Evolutionary conservation across 2,888 invertebrate genomes (phyloP).

Genomic region (Sylvicola cinctus): DNA sequence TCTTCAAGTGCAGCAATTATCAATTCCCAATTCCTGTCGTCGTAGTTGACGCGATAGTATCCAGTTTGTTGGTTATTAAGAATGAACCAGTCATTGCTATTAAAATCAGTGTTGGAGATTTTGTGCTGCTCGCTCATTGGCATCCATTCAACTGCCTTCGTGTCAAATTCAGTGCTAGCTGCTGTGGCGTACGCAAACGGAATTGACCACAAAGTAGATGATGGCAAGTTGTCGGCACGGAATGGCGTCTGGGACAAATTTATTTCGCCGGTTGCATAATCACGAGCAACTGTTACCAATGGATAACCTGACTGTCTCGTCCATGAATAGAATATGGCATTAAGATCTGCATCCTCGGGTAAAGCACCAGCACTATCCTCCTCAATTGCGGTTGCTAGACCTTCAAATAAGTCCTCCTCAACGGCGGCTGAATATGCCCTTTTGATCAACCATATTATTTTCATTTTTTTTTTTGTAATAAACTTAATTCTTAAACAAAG

Average conservation of each 20-base stretch:
- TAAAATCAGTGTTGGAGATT: constrained; percentile 4
- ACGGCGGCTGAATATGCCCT: constrained; percentile 19
- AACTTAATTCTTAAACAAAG: no score
- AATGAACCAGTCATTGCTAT: constrained; percentile 19
- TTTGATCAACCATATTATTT: neutral
- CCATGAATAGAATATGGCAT: constrained; percentile 37
- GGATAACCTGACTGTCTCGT: constrained; percentile 37
- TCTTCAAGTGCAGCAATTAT: constrained; percentile 28
- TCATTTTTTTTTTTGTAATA: constrained; percentile 10
- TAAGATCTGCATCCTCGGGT: constrained; percentile 34
- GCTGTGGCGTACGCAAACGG: neutral
- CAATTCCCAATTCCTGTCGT: constrained; percentile 32
- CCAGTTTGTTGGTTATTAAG: constrained; percentile 21
- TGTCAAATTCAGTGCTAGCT: constrained; percentile 3
- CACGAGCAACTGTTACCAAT: constrained; percentile 28
- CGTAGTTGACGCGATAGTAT: constrained; percentile 47
- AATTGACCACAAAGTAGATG: no score
- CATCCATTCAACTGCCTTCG: neutral
- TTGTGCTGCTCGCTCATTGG: neutral
- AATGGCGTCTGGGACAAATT: no score
- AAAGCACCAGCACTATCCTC: constrained; percentile 24
- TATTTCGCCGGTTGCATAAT: constrained; percentile 23
- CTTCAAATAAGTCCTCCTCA: constrained; percentile 22
- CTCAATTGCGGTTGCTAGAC: constrained; percentile 13
- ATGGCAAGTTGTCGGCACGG: no score